A percentile compares a stretch with the other conserved stretches of the same genome.
Evolutionary conservation across 2,113 vertebrate genomes (phyloP).

Genomic region (Gymnogyps californianus): DNA sequence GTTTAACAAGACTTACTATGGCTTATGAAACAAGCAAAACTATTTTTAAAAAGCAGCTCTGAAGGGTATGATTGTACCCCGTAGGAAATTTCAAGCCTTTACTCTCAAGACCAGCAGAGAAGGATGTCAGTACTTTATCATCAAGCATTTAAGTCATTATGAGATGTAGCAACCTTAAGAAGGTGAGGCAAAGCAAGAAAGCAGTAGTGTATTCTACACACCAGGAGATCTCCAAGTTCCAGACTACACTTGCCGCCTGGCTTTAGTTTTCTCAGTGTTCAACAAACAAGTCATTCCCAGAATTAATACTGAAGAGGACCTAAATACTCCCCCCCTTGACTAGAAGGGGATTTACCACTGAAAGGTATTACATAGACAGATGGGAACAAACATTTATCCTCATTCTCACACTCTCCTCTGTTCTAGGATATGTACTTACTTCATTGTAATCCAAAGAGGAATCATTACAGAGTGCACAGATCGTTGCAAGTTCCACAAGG

Average conservation of each 20-base stretch:
- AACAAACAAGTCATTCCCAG: neutral
- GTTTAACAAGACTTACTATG: neutral
- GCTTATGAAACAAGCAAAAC: neutral
- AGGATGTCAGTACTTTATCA: neutral
- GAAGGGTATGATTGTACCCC: neutral
- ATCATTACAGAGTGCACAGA: constrained; percentile 97
- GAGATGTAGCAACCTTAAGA: neutral
- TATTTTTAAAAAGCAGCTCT: neutral
- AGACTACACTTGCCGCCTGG: neutral
- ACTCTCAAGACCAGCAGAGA: neutral
- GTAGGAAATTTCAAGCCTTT: neutral
- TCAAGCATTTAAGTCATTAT: neutral
- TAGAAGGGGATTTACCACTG: neutral
- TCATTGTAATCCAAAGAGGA: constrained; percentile 98
- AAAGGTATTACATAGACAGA: neutral
- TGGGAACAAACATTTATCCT: neutral
- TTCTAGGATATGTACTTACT: constrained; percentile 68
- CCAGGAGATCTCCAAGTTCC: neutral
- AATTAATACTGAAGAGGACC: neutral
- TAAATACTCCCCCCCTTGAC: neutral
- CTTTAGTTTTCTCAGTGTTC: neutral
- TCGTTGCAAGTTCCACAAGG: constrained; percentile 93
- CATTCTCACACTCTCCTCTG: neutral
- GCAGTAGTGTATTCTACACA: neutral
- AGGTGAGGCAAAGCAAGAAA: neutral